Base-by-base conservation (phyloP, 2,113 vertebrate genomes). In the Typhlomys cinereus region DNA sequence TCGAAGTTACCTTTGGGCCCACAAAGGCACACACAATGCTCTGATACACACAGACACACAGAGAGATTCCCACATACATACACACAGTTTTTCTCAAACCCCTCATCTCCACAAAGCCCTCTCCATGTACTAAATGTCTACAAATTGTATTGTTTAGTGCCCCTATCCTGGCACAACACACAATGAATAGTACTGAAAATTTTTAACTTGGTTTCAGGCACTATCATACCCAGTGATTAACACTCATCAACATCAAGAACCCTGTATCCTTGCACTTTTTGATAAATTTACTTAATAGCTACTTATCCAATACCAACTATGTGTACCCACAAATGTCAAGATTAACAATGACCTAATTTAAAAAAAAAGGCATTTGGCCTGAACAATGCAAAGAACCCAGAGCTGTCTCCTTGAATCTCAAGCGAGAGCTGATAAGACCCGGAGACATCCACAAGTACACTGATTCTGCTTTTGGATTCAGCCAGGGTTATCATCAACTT, bases 401-500 rank as follows among this genome's bases (percentile, higher is more conserved):
- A 83, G 62, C 6, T 78, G 23, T 39, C 14, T 21, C 85, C 41
- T 59, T 36, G 31, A 50, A 85, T 59, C 83, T 52, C 29, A 70
- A 3, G 1, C 76, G 31, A 93, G 6, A 75, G 31, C 7, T 36
- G 76, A 54, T 41, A 93, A 69, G 59, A 61, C 36, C n/a, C 81
- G 54, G 93, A 90, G 5, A 80, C 8, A 87, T 1, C 39, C 12
- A 93, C 54, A 27, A 71, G 74, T 71, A 36, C 34, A 95, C 69
- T 81, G 86, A 94, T 39, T 93, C 23, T 73, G 82, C 64, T 95
- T 90, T 59, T 83, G 31, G 91, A 80, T 86, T 75, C 66, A 86
- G 21, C 2, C 80, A 23, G 20, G 29, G 78, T 62, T 84, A 88
- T 20, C 93, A 62, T 57, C 67, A 67, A 41, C 57, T 39, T 69